Conservation (phyloP, 2,888 invertebrate species). For the Watsonalla binaria region DNA sequence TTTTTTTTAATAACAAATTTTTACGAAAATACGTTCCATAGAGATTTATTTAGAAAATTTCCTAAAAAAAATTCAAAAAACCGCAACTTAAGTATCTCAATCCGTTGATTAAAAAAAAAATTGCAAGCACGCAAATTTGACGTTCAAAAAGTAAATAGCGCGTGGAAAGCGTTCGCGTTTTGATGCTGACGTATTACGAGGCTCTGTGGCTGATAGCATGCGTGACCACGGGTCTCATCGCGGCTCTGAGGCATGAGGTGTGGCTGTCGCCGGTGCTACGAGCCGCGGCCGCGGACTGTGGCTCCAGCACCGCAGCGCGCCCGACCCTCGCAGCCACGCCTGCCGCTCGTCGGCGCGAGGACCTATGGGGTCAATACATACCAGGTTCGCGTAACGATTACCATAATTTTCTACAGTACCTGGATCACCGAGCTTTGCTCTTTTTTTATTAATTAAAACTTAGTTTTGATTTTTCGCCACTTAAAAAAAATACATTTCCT, state of each 20-base stretch:
- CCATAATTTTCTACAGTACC: background rate
- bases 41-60: too few species aligned
- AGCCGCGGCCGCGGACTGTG: conserved; percentile 48
- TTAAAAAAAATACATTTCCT: too few species aligned
- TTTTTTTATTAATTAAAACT: background rate
- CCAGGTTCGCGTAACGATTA: conserved; percentile 28
- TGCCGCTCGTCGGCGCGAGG: conserved; percentile 20
- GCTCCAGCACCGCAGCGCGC: conserved; percentile 30
- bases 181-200: conserved; percentile 56
- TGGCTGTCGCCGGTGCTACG: conserved; percentile 59
- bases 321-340: conserved; percentile 22
- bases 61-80: too few species aligned
- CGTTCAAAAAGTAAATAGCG: conserved; percentile 3
- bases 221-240: conserved; percentile 50
- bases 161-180: conserved; percentile 11
- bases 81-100: too few species aligned
- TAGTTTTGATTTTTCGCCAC: too few species aligned
- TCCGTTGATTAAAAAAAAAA: too few species aligned
- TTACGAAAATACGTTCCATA: too few species aligned
- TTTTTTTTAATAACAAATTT: too few species aligned
- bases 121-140: conserved; percentile 9
- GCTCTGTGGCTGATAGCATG: conserved; percentile 60
- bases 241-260: conserved; percentile 62
- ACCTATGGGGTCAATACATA: conserved; percentile 45
- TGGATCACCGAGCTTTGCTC: too few species aligned